Percentiles rank a stretch among this genome's conserved stretches.
These are phyloP conservation scores for Agelas oroides DNA, from an alignment of 37 sponge, comb jelly and placozoan genomes.

Conservation along the genomic window DNA sequence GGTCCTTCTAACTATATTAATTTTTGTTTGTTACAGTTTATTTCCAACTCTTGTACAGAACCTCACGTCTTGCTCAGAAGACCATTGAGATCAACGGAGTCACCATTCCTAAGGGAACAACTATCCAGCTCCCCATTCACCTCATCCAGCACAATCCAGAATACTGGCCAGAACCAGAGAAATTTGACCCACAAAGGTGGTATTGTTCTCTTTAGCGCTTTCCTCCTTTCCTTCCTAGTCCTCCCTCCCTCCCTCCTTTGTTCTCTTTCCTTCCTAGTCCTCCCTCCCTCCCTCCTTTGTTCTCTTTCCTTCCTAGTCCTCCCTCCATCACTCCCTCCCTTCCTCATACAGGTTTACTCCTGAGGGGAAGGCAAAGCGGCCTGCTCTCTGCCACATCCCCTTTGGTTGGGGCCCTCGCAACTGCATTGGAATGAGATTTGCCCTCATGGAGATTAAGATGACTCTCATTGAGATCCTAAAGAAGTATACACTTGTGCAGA, in stretches of 20 bases:
- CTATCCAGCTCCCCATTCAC: conserved; percentile 42
- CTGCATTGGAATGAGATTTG: conserved; percentile 87
- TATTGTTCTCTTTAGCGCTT: too few species aligned
- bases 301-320: too few species aligned
- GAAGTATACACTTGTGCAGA: conserved; percentile 53
- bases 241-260: too few species aligned
- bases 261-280: too few species aligned
- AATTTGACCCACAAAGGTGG: conserved; percentile 82
- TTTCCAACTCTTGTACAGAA: too few species aligned
- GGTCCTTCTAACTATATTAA: too few species aligned
- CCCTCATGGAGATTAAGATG: conserved; percentile 81
- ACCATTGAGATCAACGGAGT: not conserved
- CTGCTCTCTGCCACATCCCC: conserved; percentile 67
- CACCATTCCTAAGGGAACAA: conserved; percentile 52
- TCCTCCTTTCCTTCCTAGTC: too few species aligned
- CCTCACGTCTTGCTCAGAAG: not conserved
- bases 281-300: too few species aligned
- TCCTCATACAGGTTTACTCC: conserved; percentile 59
- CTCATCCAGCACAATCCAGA: conserved; percentile 69
- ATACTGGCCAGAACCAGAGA: conserved; percentile 81
- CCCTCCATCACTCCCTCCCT: too few species aligned
- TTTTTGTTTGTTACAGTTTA: too few species aligned
- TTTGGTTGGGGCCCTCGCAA: conserved; percentile 83
- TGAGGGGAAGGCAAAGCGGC: conserved; percentile 63
- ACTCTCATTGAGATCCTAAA: conserved; percentile 61